Evolutionary conservation across 2,888 invertebrate genomes (phyloP).

Genomic region (Galerucella nymphaeae): DNA sequence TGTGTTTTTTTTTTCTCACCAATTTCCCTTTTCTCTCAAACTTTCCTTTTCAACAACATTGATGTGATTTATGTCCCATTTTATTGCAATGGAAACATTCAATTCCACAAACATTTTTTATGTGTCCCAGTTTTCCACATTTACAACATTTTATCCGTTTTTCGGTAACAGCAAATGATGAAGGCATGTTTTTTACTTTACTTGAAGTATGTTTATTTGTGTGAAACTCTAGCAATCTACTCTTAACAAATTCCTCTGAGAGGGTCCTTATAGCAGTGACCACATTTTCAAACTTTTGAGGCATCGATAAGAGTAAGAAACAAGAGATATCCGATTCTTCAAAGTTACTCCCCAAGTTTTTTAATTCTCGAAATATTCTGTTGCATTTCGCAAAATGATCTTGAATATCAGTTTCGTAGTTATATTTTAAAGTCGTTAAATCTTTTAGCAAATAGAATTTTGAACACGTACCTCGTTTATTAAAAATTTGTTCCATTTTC

Average conservation of each 20-base stretch:
- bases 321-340: conserved; percentile 15
- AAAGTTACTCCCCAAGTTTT: conserved; percentile 31
- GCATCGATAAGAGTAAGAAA: conserved; percentile 40
- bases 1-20: conserved; percentile 1
- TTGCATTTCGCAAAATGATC: conserved; percentile 38
- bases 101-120: no score
- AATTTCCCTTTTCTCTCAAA: conserved; percentile 2
- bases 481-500: conserved; percentile 39
- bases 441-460: conserved; percentile 31
- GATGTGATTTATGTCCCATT: conserved; percentile 24
- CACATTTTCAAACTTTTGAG: conserved; percentile 41
- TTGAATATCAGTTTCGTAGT: no score
- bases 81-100: no score
- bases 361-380: conserved; percentile 41
- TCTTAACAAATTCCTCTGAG: conserved; percentile 39
- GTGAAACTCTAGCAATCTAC: conserved; percentile 35
- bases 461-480: conserved; percentile 36
- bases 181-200: no score
- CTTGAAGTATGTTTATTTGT: no score
- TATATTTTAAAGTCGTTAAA: no score
- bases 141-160: no score
- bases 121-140: no score
- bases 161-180: no score
- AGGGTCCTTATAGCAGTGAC: conserved; percentile 43
- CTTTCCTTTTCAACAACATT: not conserved